Evolutionary conservation across 2,113 vertebrate species (phyloP).

Genomic region (Lipophrys pholis): DNA sequence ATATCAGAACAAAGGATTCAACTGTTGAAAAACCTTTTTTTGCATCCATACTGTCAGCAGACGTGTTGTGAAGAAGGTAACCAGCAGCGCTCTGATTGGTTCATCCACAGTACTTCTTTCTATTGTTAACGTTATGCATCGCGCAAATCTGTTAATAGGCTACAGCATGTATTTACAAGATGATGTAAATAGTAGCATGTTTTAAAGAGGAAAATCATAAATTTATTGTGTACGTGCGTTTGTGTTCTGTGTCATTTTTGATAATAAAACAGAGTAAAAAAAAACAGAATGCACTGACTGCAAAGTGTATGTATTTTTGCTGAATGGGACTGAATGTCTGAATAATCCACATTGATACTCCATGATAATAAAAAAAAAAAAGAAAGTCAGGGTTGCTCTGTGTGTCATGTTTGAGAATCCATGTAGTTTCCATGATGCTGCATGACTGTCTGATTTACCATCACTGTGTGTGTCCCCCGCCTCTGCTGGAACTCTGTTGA

Average conservation of each 20-base stretch:
- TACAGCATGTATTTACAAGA: slow-evolving; percentile 88
- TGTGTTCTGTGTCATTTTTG: slow-evolving; percentile 82
- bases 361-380: slow-evolving; percentile 12
- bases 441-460: slow-evolving; percentile 50
- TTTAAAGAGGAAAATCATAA: slow-evolving; percentile 80
- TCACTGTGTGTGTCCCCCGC: slow-evolving; percentile 40
- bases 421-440: slow-evolving; percentile 37
- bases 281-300: slow-evolving; percentile 77
- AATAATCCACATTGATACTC: slow-evolving; percentile 36
- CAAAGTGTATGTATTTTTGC: slow-evolving; percentile 80
- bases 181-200: slow-evolving; percentile 91
- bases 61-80: slow-evolving; percentile 14
- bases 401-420: slow-evolving; percentile 45
- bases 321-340: slow-evolving; percentile 66
- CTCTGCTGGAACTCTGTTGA: slow-evolving; percentile 28
- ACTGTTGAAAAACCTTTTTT: slow-evolving; percentile 4
- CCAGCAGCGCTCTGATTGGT: slow-evolving; percentile 40
- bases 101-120: slow-evolving; percentile 69
- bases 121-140: slow-evolving; percentile 75
- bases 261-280: slow-evolving; percentile 81
- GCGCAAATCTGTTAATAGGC: slow-evolving; percentile 75
- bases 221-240: slow-evolving; percentile 83
- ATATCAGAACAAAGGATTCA: background rate
- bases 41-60: slow-evolving; percentile 13
- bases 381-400: slow-evolving; percentile 44